Percentiles rank a stretch among this genome's conserved stretches.
phyloP scores from a whole-genome alignment of 2,113 vertebrate genomes.

The Scytalopus superciliaris region DNA sequence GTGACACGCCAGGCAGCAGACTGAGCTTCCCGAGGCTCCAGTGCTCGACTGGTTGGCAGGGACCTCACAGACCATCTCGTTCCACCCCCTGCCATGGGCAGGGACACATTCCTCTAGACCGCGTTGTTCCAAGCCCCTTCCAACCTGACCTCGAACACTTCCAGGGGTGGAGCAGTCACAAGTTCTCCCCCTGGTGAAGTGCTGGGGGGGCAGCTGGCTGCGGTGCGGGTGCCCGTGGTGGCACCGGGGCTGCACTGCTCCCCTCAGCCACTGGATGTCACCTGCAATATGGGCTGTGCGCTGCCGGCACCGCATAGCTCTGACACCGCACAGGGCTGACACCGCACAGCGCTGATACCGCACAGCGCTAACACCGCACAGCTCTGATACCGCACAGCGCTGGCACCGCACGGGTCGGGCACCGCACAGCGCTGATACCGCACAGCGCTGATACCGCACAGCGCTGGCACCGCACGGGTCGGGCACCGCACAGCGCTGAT shows the following conservation, averaged over 20 bases:
- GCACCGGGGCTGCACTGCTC: not conserved
- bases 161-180: not conserved
- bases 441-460: not conserved
- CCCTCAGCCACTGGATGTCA: conserved; percentile 43
- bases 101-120: not conserved
- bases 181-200: not conserved
- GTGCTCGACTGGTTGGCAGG: not conserved
- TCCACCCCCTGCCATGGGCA: not conserved
- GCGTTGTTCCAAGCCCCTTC: not conserved
- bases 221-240: accelerated
- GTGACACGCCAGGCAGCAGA: not conserved
- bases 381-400: not conserved
- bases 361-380: not conserved
- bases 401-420: not conserved
- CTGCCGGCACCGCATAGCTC: not conserved
- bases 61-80: accelerated
- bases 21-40: not conserved
- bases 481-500: not conserved
- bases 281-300: not conserved
- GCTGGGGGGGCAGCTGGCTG: not conserved
- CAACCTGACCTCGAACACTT: accelerated
- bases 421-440: not conserved
- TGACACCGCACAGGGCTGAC: not conserved
- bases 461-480: not conserved
- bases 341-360: not conserved